These are phyloP conservation scores for Lucilia sericata DNA, from an alignment of 1,140 invertebrate species.

Conservation along the genomic window DNA sequence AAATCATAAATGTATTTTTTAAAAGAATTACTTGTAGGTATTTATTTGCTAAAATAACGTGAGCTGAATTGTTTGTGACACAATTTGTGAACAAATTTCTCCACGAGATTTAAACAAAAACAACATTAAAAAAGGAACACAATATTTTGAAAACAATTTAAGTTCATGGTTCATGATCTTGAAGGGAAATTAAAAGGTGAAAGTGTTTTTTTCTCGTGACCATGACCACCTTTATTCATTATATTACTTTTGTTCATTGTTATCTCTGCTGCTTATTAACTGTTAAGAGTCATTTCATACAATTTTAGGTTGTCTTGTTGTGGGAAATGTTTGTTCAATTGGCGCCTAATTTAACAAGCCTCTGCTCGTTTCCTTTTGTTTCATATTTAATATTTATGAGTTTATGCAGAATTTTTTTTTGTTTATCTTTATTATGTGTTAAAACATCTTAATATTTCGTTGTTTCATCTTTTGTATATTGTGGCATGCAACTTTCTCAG, in stretches of 20 bases:
- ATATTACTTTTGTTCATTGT: background rate
- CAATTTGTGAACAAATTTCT: background rate
- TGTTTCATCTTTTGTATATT: constrained; percentile 1
- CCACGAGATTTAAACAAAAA: too few species aligned
- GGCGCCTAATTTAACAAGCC: constrained; percentile 21
- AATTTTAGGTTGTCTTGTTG: too few species aligned
- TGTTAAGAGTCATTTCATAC: background rate
- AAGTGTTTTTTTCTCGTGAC: background rate
- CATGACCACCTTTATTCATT: background rate
- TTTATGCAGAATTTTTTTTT: constrained; percentile 65
- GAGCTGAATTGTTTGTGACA: constrained; percentile 13
- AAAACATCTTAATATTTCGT: constrained; percentile 6
- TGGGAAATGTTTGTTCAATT: background rate
- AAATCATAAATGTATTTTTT: background rate
- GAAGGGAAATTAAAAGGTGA: constrained; percentile 8
- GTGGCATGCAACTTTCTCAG: constrained; percentile 18
- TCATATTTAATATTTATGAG: constrained; percentile 62
- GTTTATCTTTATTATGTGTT: constrained; percentile 37
- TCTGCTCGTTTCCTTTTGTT: constrained; percentile 25
- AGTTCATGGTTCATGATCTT: constrained; percentile 8
- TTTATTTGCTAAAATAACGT: constrained; percentile 16
- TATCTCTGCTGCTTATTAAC: background rate
- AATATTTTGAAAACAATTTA: background rate
- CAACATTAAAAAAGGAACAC: background rate
- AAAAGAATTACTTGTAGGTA: background rate